Base-by-base conservation (phyloP, 2,888 invertebrate species). In the Clitarchus hookeri region DNA sequence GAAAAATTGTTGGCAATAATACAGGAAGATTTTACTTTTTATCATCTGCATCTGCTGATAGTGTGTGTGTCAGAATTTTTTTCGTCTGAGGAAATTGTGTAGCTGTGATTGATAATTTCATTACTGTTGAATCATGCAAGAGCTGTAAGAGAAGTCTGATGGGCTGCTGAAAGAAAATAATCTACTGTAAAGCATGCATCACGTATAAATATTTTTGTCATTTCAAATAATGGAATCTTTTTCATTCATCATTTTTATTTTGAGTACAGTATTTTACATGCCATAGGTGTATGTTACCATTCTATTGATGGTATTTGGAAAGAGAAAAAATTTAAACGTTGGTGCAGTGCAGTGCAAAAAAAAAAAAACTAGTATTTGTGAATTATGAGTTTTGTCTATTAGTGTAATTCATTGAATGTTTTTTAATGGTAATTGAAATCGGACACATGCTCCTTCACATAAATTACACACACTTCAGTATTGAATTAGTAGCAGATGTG, bases 271-370 rank as follows among this genome's bases (percentile, higher is more conserved):
- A 65, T 65, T 65, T 65, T 65, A 65, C 65, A 65, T 65, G 65
- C n/a, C n/a, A n/a, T 65, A 65, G 65, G 65, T 65, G 65, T 65
- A 23, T 23, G 65, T 65, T 65, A 65, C 65, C 65, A 65, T 65
- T 65, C 8, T 16, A 65, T 8, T 65, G 65, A 19, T n/a, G n/a
- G n/a, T 65, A 65, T n/a, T 65, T 65, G 0, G 65, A 65, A 65
- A n/a, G 65, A 65, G 2, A 65, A 65, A 65, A 65, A 65, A 65
- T 65, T 8, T n/a, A 16, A 65, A n/a, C 23, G n/a, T 65, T 11
- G 3, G 11, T 65, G 19, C n/a, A n/a, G 8, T 65, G 23, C 8
- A n/a, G n/a, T 11, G 48, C 16, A 48, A 48, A 48, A 11, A 36
- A 48, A 11, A 36, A 36, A 36, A 36, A 3, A 36, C 36, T 36